Evolutionary conservation across 2,113 vertebrate genomes (phyloP).

Genomic region (Rhynchomys soricoides): DNA sequence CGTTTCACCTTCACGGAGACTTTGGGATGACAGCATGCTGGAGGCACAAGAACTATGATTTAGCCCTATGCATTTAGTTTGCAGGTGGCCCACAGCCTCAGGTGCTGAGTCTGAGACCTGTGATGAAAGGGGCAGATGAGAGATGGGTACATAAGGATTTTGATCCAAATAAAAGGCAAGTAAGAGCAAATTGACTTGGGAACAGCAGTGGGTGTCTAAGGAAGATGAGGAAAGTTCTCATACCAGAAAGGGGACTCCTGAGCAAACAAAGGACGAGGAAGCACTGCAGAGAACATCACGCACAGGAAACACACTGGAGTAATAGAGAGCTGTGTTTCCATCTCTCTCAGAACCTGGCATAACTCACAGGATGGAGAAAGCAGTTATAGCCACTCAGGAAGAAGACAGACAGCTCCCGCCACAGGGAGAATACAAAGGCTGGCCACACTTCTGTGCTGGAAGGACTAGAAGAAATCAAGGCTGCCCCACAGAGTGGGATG

Average conservation of each 20-base stretch:
- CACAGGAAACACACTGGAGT: not conserved
- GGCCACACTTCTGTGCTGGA: accelerated
- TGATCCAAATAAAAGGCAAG: not conserved
- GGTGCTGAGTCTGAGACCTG: not conserved
- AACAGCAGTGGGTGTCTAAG: not conserved
- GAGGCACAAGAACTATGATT: too few relatives aligned
- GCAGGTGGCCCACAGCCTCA: accelerated
- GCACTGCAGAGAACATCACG: not conserved
- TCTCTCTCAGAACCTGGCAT: not conserved
- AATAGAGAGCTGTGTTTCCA: not conserved
- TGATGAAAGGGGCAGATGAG: not conserved
- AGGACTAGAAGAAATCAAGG: not conserved
- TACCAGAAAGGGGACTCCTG: accelerated
- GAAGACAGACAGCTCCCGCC: not conserved
- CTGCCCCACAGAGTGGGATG: not conserved
- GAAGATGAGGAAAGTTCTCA: not conserved
- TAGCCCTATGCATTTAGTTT: too few relatives aligned
- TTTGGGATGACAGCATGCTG: not conserved
- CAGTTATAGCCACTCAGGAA: not conserved
- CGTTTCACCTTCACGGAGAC: not conserved
- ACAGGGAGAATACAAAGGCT: not conserved
- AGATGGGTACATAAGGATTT: not conserved
- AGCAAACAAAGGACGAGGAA: not conserved
- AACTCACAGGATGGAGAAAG: not conserved
- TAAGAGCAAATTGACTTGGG: not conserved